These are phyloP conservation scores for Apotomis betuletana DNA, from an alignment of 2,888 invertebrate species.

Conservation along the genomic window DNA sequence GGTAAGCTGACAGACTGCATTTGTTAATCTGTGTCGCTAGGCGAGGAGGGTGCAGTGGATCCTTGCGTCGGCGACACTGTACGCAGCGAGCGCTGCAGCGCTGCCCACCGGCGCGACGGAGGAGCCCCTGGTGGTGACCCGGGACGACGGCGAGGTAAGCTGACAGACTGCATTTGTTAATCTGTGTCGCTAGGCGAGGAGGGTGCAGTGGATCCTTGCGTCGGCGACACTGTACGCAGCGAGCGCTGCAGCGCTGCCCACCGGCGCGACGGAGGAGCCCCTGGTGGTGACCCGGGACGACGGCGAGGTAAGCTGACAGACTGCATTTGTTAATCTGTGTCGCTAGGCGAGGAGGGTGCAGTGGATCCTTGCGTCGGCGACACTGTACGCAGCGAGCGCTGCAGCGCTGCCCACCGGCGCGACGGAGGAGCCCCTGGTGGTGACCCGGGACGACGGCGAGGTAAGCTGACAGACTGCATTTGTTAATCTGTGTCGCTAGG, in stretches of 20 bases:
- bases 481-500: background rate
- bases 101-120: constrained; percentile 57
- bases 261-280: constrained; percentile 62
- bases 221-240: constrained; percentile 54
- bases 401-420: constrained; percentile 52
- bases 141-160: constrained; percentile 53
- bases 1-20: constrained; percentile 32
- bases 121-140: constrained; percentile 69
- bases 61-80: constrained; percentile 49
- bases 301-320: constrained; percentile 46
- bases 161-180: background rate
- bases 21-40: background rate
- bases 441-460: constrained; percentile 60
- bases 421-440: constrained; percentile 68
- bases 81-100: constrained; percentile 53
- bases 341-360: constrained; percentile 48
- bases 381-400: constrained; percentile 53
- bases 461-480: constrained; percentile 21
- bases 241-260: constrained; percentile 49
- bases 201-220: constrained; percentile 54
- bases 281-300: constrained; percentile 65
- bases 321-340: too few species aligned
- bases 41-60: constrained; percentile 52
- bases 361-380: constrained; percentile 51
- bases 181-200: constrained; percentile 23